These are phyloP conservation scores for Diarsia dahlii DNA, from an alignment of 2,888 invertebrate genomes.

Conservation along the genomic window DNA sequence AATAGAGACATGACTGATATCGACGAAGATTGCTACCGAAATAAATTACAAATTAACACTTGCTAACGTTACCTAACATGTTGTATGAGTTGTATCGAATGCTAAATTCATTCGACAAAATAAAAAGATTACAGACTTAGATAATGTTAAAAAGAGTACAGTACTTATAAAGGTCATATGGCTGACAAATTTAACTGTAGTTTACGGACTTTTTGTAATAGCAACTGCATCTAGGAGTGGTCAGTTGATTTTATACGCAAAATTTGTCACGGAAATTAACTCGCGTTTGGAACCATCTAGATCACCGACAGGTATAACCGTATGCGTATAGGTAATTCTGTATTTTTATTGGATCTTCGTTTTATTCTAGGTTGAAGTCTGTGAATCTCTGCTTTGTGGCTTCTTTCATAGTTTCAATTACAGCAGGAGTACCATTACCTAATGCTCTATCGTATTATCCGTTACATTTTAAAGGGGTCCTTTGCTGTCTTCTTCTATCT, in stretches of 20 bases:
- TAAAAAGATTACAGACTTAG: constrained; percentile 19
- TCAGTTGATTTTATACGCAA: constrained; percentile 36
- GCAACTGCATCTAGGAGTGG: constrained; percentile 1
- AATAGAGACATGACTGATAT: constrained; percentile 38
- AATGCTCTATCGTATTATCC: no score
- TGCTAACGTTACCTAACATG: constrained; percentile 37
- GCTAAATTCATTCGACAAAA: constrained; percentile 29
- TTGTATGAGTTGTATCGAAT: constrained; percentile 27
- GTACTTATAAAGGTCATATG: constrained; percentile 27
- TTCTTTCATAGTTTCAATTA: neutral
- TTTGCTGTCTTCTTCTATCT: neutral
- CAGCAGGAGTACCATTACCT: neutral
- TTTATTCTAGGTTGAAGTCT: no score
- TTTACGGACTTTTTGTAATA: constrained; percentile 17
- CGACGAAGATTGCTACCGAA: constrained; percentile 40
- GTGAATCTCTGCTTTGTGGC: neutral
- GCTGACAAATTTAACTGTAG: constrained; percentile 38
- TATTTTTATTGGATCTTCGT: no score
- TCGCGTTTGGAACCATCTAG: constrained; percentile 21
- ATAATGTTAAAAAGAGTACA: constrained; percentile 26
- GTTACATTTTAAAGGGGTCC: neutral
- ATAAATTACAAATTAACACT: constrained; percentile 54
- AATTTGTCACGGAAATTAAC: constrained; percentile 4
- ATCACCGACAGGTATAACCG: constrained; percentile 4
- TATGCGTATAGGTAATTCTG: neutral